Conservation (phyloP, 2,797 vertebrate species). For the Oryzias sinensis region DNA sequence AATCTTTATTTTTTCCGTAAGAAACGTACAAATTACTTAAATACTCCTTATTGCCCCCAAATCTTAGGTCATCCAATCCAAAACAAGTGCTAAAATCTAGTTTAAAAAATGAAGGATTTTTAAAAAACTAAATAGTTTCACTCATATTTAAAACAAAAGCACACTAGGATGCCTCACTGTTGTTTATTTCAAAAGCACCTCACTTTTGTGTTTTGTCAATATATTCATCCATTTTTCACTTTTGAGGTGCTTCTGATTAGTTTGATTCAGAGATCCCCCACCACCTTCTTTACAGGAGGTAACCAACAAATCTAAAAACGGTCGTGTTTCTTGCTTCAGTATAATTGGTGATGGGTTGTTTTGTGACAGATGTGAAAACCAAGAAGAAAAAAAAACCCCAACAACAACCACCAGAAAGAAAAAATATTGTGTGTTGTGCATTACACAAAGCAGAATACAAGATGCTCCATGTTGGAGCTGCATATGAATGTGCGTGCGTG, state of each 20-base stretch:
- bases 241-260: constrained; percentile 78
- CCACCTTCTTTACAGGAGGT: constrained; percentile 76
- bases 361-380: constrained; percentile 77
- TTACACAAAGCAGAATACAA: constrained; percentile 71
- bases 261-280: constrained; percentile 70
- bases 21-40: too few species aligned
- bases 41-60: not conserved
- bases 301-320: constrained; percentile 74
- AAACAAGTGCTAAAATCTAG: constrained; percentile 1
- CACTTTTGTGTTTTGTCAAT: constrained; percentile 67
- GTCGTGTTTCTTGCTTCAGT: constrained; percentile 69
- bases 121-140: not conserved
- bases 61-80: constrained; percentile 6
- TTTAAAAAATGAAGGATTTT: constrained; percentile 12
- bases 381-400: constrained; percentile 38
- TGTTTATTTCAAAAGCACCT: constrained; percentile 61
- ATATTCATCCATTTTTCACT: constrained; percentile 71
- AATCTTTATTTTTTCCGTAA: constrained; percentile 12
- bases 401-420: constrained; percentile 8
- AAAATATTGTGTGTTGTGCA: constrained; percentile 43
- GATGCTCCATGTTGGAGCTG: constrained; percentile 69
- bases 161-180: constrained; percentile 48
- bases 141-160: constrained; percentile 40
- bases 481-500: constrained; percentile 77
- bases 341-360: constrained; percentile 82